Percentiles rank a stretch among this genome's conserved stretches.
phyloP scores from a whole-genome alignment of 2,888 invertebrate species.

The Diadegma fenestrale region DNA sequence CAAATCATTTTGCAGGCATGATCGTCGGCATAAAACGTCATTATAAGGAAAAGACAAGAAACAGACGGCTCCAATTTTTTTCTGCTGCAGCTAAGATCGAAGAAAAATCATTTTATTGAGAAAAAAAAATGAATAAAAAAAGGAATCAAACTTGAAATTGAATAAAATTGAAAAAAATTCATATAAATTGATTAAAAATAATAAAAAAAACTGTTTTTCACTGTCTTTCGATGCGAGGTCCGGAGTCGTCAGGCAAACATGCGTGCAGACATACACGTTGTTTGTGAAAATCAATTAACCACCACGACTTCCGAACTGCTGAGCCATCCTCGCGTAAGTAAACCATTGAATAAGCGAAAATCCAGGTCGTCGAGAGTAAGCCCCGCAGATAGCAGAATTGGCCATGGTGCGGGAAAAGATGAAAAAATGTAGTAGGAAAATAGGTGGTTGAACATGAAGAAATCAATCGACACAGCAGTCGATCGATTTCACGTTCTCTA shows the following conservation, averaged over 20 bases:
- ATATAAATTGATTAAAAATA: too few relatives aligned
- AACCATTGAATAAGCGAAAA: conserved; percentile 18
- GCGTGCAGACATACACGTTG: neutral
- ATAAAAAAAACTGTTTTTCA: too few relatives aligned
- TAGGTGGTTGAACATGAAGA: neutral
- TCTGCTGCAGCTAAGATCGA: conserved; percentile 9
- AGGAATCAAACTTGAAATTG: too few relatives aligned
- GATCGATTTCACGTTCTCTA: conserved; percentile 30
- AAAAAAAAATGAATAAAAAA: too few relatives aligned
- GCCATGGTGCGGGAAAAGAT: neutral
- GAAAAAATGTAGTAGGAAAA: neutral
- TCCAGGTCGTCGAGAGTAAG: neutral
- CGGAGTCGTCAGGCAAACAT: conserved; percentile 4
- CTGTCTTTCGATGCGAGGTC: neutral
- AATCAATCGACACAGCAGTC: conserved; percentile 18
- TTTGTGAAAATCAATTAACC: conserved; percentile 43
- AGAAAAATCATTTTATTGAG: too few relatives aligned
- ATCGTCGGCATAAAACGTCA: too few relatives aligned
- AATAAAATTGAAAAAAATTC: too few relatives aligned
- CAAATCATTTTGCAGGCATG: too few relatives aligned
- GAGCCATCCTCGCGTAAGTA: neutral
- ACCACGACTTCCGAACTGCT: conserved; percentile 18
- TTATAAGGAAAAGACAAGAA: neutral
- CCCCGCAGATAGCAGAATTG: neutral
- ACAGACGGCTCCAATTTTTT: conserved; percentile 47